Base-by-base conservation (phyloP, 1,140 invertebrate species). In the Geopemphigus sp. region DNA sequence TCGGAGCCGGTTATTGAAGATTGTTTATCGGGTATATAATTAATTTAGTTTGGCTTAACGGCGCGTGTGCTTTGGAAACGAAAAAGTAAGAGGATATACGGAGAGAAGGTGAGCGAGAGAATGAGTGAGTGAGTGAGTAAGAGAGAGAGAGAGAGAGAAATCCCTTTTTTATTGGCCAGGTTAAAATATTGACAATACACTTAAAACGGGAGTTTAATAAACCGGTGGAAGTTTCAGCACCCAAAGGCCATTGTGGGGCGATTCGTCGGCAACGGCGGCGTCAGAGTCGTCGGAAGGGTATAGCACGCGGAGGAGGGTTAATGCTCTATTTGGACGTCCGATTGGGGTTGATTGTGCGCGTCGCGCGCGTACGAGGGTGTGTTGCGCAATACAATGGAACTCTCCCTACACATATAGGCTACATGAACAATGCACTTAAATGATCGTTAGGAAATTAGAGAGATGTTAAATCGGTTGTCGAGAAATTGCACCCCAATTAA, bases 291-390 rank as follows among this genome's bases (percentile, higher is more conserved):
- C 64, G 68, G 80, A 83, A 76, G 78, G 80, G 81, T 10, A 39
- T n/a, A 66, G 61, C 39, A 47, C 47, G 47, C 17, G 47, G 81
- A 24, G 45, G 63, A 61, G 81, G 81, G 68, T 63, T 64, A 74
- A 72, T 64, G 80, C 56, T 85, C 85, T 86, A 86, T 87, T 87
- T 87, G 86, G 86, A 87, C 86, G 85, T 86, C 86, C 87, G 86
- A 86, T 85, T 85, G 85, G 86, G 86, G 87, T 86, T 87, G 86
- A 86, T 85, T 84, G 86, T 85, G 85, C 86, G 86, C 86, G 86
- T 87, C 85, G 86, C 85, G 85, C 85, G 86, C 86, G 59, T 68
- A 84, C 83, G 84, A 86, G 85, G 81, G 64, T 78, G 74, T 76
- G 72, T 76, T 63, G 57, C 22, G 57, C 26, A 78, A 78, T n/a